Evolutionary conservation across 2,888 invertebrate genomes (phyloP), one percentile per base, ranked within the genome.

Genomic region (Acrocera orbiculus): DNA sequence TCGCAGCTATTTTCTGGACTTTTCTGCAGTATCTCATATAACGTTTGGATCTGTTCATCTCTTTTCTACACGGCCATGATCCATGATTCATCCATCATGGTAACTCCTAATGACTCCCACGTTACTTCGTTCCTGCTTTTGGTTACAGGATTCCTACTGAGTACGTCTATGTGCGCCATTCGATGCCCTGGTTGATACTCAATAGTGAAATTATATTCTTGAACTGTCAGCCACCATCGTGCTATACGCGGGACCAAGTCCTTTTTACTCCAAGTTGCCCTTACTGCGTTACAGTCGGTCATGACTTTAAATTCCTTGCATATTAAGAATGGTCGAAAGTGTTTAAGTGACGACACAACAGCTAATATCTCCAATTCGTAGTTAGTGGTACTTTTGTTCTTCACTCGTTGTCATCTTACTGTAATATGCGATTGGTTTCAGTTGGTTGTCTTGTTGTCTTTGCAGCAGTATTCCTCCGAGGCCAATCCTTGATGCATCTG

Each of bases 361-460:
- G 53, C 55, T 31, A 54, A 35, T 2, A 45, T 43, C 32, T 55
- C 50, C 5, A 45, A 30, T 26, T 56, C 51, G 11, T 48, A 45
- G n/a, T 5, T 45, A 45, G 16, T 47, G 45, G 30, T 52, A 54
- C 10, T 44, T 46, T 6, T 20, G 14, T 40, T 56, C 50, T 2
- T 38, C 14, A 3, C 22, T 32, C 5, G 45, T 43, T 3, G 52
- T 40, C 19, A 41, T 38, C 29, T 44, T 44, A 16, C 47, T 49
- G 26, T 36, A 46, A 35, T 48, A 54, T 4, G 44, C 42, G 2
- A 54, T 41, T 6, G 42, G 43, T 20, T 38, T 34, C 3, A 33
- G 27, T 19, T 40, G 27, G 7, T 9, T 16, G 16, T 38, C 31
- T 9, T 35, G 36, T 15, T 43, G 30, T 28, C 39, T 29, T 36